These are phyloP conservation scores for Palythoa heliodiscus DNA, from an alignment of 92 coral and sea anemone species.

Conservation along the genomic window DNA sequence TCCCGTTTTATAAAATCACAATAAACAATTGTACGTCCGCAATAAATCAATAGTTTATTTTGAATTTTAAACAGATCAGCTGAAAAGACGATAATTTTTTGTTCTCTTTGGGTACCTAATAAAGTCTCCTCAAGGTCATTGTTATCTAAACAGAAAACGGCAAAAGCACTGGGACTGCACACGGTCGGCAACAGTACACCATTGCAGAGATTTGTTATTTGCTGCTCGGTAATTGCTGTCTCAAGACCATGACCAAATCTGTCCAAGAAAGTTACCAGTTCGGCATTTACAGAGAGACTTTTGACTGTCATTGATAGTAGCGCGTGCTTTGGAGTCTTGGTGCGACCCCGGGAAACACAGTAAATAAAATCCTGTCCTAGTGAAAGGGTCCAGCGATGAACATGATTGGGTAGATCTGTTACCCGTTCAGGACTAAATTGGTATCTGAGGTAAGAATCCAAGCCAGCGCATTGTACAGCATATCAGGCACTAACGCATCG, in stretches of 20 bases:
- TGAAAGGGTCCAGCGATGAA: constrained; percentile 36
- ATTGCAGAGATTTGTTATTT: constrained; percentile 26
- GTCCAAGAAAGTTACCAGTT: too few species aligned
- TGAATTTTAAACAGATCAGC: constrained; percentile 39
- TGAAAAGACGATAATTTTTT: background rate
- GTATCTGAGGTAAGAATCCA: constrained; percentile 57
- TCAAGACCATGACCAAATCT: too few species aligned
- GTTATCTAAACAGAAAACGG: constrained; percentile 67
- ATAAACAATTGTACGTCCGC: constrained; percentile 27
- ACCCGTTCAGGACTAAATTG: constrained; percentile 32
- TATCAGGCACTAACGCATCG: constrained; percentile 54
- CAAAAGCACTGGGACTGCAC: constrained; percentile 53
- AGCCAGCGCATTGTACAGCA: constrained; percentile 63
- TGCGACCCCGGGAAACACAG: constrained; percentile 59
- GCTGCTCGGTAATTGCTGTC: too few species aligned
- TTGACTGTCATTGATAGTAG: constrained; percentile 64
- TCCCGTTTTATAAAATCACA: constrained; percentile 4
- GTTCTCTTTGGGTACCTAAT: too few species aligned
- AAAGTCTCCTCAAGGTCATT: constrained; percentile 42
- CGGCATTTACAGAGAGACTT: too few species aligned
- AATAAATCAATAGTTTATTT: background rate
- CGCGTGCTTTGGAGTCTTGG: constrained; percentile 22
- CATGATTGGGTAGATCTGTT: too few species aligned
- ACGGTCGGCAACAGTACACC: constrained; percentile 59
- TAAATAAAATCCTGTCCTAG: constrained; percentile 64